A percentile compares a stretch with the other conserved stretches of the same genome.
Conservation (phyloP, 2,797 vertebrate genomes). For the Manis pentadactyla region DNA sequence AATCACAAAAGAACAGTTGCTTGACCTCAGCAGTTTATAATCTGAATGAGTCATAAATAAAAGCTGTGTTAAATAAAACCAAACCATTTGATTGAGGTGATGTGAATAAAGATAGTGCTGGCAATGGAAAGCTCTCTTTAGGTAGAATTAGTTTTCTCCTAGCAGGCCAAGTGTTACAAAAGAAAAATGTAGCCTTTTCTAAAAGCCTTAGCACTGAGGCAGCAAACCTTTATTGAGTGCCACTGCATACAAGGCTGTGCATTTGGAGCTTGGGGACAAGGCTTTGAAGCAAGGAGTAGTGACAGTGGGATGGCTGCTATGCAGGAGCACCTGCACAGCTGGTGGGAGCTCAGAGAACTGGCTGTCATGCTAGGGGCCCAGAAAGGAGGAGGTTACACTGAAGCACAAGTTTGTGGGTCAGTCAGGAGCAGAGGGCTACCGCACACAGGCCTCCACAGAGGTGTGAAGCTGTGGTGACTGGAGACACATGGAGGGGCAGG, state of each 20-base stretch:
- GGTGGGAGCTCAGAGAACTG: not conserved
- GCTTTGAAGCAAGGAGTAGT: not conserved
- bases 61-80: conserved; percentile 48
- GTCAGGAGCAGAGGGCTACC: not conserved
- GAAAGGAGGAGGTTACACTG: not conserved
- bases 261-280: not conserved
- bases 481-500: not conserved
- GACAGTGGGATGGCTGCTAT: no score
- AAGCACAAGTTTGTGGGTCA: not conserved
- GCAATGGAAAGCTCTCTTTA: not conserved
- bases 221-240: not conserved
- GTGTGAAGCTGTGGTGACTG: not conserved
- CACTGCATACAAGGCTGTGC: not conserved
- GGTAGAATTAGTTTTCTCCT: not conserved
- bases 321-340: accelerated
- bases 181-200: not conserved
- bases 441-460: no score
- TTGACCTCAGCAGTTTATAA: conserved; percentile 77
- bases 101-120: not conserved
- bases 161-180: not conserved
- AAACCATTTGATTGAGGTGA: not conserved
- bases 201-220: not conserved
- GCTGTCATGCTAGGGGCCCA: no score
- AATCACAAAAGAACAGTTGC: conserved; percentile 66
- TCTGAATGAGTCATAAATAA: conserved; percentile 72